These are phyloP conservation scores for Papilio polyxenes DNA, from an alignment of 1,140 invertebrate species.

Conservation along the genomic window DNA sequence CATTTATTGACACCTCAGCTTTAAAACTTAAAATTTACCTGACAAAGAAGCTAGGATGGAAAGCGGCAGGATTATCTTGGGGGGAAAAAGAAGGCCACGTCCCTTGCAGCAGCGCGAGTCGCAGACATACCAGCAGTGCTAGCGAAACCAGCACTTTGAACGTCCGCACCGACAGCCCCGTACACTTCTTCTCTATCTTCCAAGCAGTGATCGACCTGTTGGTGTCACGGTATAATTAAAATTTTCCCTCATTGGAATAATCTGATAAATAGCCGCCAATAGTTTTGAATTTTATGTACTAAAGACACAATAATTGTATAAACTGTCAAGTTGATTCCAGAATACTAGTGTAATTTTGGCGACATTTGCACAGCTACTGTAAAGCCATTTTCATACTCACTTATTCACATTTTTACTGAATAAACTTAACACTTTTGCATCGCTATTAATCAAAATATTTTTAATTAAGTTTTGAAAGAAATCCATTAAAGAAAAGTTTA, in stretches of 20 bases:
- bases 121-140: conserved; percentile 84
- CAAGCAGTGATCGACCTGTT: conserved; percentile 65
- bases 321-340: neutral
- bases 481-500: conserved; percentile 24
- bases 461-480: conserved; percentile 24
- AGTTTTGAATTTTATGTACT: neutral
- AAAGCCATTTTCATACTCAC: neutral
- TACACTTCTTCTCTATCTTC: conserved; percentile 72
- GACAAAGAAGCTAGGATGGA: conserved; percentile 86
- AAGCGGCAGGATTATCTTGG: conserved; percentile 93
- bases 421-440: neutral
- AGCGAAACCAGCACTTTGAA: conserved; percentile 82
- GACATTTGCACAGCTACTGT: neutral
- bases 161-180: conserved; percentile 75
- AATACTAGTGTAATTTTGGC: neutral
- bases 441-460: conserved; percentile 42
- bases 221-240: conserved; percentile 19
- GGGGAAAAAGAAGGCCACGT: conserved; percentile 89
- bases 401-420: neutral
- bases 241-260: neutral
- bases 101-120: conserved; percentile 88
- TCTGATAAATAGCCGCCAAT: neutral
- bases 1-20: no score
- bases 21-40: conserved; percentile 81
- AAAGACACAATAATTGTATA: neutral